Evolutionary conservation across 2,888 invertebrate species (phyloP).

Genomic region (Habrosyne pyritoides): DNA sequence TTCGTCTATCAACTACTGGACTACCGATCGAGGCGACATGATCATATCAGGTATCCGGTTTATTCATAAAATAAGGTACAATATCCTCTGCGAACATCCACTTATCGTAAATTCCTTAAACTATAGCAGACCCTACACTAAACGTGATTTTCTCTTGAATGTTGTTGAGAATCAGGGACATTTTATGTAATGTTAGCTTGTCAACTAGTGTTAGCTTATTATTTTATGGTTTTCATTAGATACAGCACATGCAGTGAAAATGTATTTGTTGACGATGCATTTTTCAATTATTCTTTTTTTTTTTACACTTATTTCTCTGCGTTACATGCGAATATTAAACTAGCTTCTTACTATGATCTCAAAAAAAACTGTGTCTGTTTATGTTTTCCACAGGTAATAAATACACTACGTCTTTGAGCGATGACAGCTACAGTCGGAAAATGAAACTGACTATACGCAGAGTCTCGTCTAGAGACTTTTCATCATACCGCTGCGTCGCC

Average conservation of each 20-base stretch:
- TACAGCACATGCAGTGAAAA: not conserved
- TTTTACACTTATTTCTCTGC: not conserved
- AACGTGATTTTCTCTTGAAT: conserved; percentile 4
- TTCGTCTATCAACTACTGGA: conserved; percentile 97
- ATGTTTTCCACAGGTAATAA: conserved; percentile 87
- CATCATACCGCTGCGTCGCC: conserved; percentile 95
- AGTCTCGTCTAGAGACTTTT: conserved; percentile 91
- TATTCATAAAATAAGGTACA: conserved; percentile 5
- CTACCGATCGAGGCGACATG: conserved; percentile 95
- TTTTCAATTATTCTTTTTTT: no score
- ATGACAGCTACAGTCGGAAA: conserved; percentile 94
- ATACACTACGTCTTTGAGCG: conserved; percentile 92
- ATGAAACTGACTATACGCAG: conserved; percentile 95
- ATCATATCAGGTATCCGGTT: conserved; percentile 90
- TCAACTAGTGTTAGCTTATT: not conserved
- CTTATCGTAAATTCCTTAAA: conserved; percentile 8
- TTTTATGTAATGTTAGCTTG: not conserved
- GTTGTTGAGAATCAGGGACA: not conserved
- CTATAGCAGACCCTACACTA: conserved; percentile 8
- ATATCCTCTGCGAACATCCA: conserved; percentile 6
- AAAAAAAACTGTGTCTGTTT: conserved; percentile 28
- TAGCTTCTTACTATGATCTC: conserved; percentile 19
- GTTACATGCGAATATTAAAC: not conserved
- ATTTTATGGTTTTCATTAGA: not conserved
- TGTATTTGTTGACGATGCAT: not conserved